Percentiles rank a stretch among this genome's conserved stretches.
Conservation (phyloP, 2,113 vertebrate species). For the Lepisosteus oculatus region DNA sequence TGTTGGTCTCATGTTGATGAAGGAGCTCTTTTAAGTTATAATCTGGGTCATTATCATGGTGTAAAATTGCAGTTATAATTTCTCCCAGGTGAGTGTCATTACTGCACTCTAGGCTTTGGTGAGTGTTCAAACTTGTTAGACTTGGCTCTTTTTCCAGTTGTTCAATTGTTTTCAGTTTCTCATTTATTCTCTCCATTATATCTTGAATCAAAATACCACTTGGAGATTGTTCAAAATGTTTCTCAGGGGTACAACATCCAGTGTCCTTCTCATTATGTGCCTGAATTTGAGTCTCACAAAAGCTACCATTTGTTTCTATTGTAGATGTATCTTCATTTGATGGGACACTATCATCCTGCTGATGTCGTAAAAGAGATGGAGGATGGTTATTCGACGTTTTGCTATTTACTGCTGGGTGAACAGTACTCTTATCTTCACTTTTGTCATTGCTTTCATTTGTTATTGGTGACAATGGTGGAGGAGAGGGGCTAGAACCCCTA, state of each 20-base stretch:
- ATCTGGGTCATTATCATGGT: slow-evolving; percentile 73
- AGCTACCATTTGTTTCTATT: slow-evolving; percentile 21
- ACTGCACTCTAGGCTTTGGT: slow-evolving; percentile 60
- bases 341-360: slow-evolving; percentile 43
- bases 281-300: slow-evolving; percentile 27
- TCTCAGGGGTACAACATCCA: slow-evolving; percentile 42
- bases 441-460: slow-evolving; percentile 66
- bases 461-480: slow-evolving; percentile 82
- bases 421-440: slow-evolving; percentile 50
- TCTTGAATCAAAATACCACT: slow-evolving; percentile 75
- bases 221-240: slow-evolving; percentile 52
- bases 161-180: slow-evolving; percentile 85
- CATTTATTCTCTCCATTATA: slow-evolving; percentile 83
- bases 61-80: slow-evolving; percentile 86
- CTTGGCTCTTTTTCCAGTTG: slow-evolving; percentile 65
- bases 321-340: slow-evolving; percentile 19
- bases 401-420: slow-evolving; percentile 54
- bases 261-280: slow-evolving; percentile 34
- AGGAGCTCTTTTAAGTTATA: slow-evolving; percentile 87
- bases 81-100: slow-evolving; percentile 76
- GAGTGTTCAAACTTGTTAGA: slow-evolving; percentile 51
- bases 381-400: slow-evolving; percentile 62
- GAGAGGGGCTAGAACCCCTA: slow-evolving; percentile 77
- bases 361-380: slow-evolving; percentile 74
- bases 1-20: slow-evolving; percentile 71